Evolutionary conservation across 2,797 vertebrate species (phyloP).

Genomic region (Alauda arvensis): DNA sequence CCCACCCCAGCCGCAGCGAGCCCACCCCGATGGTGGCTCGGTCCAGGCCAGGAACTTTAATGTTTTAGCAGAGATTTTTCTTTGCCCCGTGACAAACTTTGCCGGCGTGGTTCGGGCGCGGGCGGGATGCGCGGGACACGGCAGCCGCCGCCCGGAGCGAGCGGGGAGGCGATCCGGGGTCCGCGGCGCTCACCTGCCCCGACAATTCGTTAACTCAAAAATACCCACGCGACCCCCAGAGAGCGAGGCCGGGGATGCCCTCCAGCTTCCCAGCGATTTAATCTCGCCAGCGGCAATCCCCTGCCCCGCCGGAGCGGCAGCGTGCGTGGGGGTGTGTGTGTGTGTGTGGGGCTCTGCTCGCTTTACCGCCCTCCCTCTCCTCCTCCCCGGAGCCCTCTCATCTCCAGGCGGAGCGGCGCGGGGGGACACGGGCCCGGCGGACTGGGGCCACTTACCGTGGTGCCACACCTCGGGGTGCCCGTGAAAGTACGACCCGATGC

Average conservation of each 20-base stretch:
- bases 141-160: not conserved
- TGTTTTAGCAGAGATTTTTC: not conserved
- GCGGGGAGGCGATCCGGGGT: too few relatives aligned
- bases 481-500: conserved; percentile 94
- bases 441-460: conserved; percentile 79
- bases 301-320: not conserved
- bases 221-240: not conserved
- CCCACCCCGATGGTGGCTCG: not conserved
- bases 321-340: not conserved
- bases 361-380: not conserved
- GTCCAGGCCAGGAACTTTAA: not conserved
- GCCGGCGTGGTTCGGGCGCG: not conserved
- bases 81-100: not conserved
- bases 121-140: not conserved
- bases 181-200: not conserved
- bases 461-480: conserved; percentile 97
- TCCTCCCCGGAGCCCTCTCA: not conserved
- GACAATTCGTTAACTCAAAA: not conserved
- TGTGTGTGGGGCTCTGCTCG: too few relatives aligned
- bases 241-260: not conserved
- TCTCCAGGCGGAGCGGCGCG: too few relatives aligned
- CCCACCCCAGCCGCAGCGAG: not conserved
- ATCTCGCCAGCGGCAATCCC: not conserved
- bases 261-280: not conserved
- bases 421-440: not conserved